A percentile compares a stretch with the other conserved stretches of the same genome.
Evolutionary conservation across 2,797 vertebrate species (phyloP).

Genomic region (Oceanodroma leucorhoa): DNA sequence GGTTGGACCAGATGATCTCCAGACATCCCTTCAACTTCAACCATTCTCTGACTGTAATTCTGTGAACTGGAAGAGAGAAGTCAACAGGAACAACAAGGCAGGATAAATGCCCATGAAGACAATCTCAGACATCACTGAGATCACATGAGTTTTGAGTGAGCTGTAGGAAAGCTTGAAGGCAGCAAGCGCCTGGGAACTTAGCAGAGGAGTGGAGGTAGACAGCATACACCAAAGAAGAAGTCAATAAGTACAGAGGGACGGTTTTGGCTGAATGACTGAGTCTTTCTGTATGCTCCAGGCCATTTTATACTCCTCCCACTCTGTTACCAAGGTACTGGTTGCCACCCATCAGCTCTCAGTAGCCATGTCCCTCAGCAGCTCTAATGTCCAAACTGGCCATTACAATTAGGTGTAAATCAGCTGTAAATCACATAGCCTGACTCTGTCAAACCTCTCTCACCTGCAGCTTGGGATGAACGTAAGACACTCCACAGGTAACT

Average conservation of each 20-base stretch:
- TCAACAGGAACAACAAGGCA: background rate
- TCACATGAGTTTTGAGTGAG: background rate
- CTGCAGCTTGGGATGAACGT: background rate
- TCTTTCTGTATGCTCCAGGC: background rate
- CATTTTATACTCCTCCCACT: background rate
- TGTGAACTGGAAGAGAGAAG: background rate
- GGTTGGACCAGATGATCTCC: background rate
- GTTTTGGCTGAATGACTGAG: background rate
- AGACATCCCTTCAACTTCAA: background rate
- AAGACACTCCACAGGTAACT: background rate
- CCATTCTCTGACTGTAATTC: background rate
- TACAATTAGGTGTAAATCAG: background rate
- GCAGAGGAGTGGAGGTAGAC: background rate
- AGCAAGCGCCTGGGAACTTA: background rate
- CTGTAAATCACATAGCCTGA: background rate
- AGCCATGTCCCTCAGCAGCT: background rate
- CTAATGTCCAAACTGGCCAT: background rate
- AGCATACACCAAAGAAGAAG: background rate
- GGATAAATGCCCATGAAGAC: background rate
- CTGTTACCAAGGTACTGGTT: background rate
- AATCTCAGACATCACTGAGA: background rate
- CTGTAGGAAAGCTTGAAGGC: background rate
- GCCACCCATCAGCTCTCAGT: background rate
- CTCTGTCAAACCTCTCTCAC: background rate
- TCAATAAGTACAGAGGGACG: fast-evolving